Base-by-base conservation (phyloP, 2,797 vertebrate genomes). In the Hippocampus kuda region DNA sequence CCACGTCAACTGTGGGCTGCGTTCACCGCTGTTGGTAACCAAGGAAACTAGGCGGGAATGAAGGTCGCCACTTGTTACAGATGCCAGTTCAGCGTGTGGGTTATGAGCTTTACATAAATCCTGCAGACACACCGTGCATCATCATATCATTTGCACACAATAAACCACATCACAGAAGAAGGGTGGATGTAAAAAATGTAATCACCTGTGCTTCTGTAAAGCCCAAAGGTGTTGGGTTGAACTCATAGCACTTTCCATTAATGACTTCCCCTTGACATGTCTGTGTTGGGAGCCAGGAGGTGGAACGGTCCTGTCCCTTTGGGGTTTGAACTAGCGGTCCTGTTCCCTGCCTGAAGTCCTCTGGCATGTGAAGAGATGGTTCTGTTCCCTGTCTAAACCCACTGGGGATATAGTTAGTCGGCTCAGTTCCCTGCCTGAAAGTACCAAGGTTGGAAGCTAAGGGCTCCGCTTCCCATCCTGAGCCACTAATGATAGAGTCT, bases 191-290 rank as follows among this genome's bases (percentile, higher is more conserved):
- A 38, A 27, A 51, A 22, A 27, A n/a, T 56, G 2, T 1, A 18
- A 4, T 68, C n/a, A 91, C 90, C 87, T 89, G 86, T 54, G 89
- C 87, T 3, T 89, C 81, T 26, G 66, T 51, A 78, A 90, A 90
- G 69, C 84, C 51, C 78, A 88, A 67, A 1, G 20, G 79, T 3
- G 56, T 81, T 11, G 81, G 77, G 67, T 86, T 88, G 73, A 90
- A 89, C 69, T 82, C 74, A 24, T 89, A 90, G 42, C 91, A 91
- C 56, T 73, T 85, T 72, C 77, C 84, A 18, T 72, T 56, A 65
- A 91, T 84, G 69, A 89, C 51, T 51, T 86, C 78, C 4, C 90
- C 90, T 3, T 78, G 69, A 67, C 89, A 91, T 8, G 10, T 63
- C 42, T 75, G 54, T 62, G 26, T 67, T 65, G 76, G 70, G 48